Percentiles rank a stretch among this genome's conserved stretches.
Conservation (phyloP, 2,888 invertebrate species). For the Eupelmus urozonus region DNA sequence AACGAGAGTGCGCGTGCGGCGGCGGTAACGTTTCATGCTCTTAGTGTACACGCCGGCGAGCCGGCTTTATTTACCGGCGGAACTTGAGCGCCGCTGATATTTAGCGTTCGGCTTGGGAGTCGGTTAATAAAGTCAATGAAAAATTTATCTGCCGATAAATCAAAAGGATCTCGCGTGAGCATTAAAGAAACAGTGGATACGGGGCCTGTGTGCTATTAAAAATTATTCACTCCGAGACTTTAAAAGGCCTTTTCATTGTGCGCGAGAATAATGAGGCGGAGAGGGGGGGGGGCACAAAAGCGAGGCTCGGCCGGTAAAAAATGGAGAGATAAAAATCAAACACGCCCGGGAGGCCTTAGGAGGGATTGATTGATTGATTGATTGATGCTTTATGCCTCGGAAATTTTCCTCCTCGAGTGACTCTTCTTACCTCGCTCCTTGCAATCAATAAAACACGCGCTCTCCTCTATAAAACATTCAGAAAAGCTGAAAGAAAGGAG, state of each 20-base stretch:
- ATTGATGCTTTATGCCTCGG: slow-evolving; percentile 45
- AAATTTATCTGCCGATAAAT: slow-evolving; percentile 25
- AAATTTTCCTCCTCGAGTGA: slow-evolving; percentile 38
- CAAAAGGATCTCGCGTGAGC: slow-evolving; percentile 8
- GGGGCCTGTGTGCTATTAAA: slow-evolving; percentile 39
- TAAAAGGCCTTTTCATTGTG: slow-evolving; percentile 34
- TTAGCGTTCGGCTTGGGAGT: too few relatives aligned
- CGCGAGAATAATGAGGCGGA: slow-evolving; percentile 49
- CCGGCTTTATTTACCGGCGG: too few relatives aligned
- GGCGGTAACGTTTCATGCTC: too few relatives aligned
- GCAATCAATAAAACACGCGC: slow-evolving; percentile 40
- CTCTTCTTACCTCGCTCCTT: slow-evolving; percentile 7
- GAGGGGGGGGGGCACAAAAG: slow-evolving; percentile 47
- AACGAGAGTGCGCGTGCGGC: too few relatives aligned
- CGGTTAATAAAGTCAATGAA: slow-evolving; percentile 31
- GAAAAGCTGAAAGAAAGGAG: slow-evolving; percentile 9
- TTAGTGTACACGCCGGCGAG: too few relatives aligned
- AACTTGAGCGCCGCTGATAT: too few relatives aligned
- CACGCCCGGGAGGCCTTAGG: slow-evolving; percentile 20
- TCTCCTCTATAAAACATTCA: slow-evolving; percentile 37
- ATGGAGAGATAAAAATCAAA: slow-evolving; percentile 52
- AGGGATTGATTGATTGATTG: slow-evolving; percentile 51
- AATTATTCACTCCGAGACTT: slow-evolving; percentile 41
- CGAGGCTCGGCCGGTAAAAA: slow-evolving; percentile 26
- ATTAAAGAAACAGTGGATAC: too few relatives aligned